Evolutionary conservation across 2,113 vertebrate species (phyloP).

Genomic region (Lota lota): DNA sequence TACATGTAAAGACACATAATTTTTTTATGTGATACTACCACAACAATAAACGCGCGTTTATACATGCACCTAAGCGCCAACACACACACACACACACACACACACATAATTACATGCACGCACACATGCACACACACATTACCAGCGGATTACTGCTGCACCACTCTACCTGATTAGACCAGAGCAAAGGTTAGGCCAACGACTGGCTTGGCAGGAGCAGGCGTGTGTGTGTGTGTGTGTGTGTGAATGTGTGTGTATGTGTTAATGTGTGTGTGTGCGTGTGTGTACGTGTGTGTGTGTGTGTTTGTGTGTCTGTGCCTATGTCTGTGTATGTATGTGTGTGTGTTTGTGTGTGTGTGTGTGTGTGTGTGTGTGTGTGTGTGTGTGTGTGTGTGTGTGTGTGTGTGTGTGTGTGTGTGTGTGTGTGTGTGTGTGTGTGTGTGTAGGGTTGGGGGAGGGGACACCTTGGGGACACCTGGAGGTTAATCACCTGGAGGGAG

Average conservation of each 20-base stretch:
- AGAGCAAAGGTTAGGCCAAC: conserved; percentile 41
- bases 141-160: conserved; percentile 47
- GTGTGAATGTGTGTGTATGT: not conserved
- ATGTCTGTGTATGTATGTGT: not conserved
- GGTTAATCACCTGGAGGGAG: too few species aligned
- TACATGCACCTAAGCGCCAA: conserved; percentile 17
- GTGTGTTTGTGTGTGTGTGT: not conserved
- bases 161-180: conserved; percentile 62
- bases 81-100: not conserved
- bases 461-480: too few species aligned
- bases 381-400: too few species aligned
- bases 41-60: not conserved
- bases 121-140: conserved; percentile 10
- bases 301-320: too few species aligned
- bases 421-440: too few species aligned
- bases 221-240: not conserved
- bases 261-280: not conserved
- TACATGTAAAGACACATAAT: not conserved
- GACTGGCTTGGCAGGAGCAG: not conserved
- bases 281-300: not conserved
- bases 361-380: too few species aligned
- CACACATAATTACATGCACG: conserved; percentile 1
- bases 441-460: too few species aligned
- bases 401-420: too few species aligned
- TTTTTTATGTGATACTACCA: not conserved